These are phyloP conservation scores for Gadopsis bispinosus DNA, from an alignment of 2,797 vertebrate genomes.

Conservation along the genomic window DNA sequence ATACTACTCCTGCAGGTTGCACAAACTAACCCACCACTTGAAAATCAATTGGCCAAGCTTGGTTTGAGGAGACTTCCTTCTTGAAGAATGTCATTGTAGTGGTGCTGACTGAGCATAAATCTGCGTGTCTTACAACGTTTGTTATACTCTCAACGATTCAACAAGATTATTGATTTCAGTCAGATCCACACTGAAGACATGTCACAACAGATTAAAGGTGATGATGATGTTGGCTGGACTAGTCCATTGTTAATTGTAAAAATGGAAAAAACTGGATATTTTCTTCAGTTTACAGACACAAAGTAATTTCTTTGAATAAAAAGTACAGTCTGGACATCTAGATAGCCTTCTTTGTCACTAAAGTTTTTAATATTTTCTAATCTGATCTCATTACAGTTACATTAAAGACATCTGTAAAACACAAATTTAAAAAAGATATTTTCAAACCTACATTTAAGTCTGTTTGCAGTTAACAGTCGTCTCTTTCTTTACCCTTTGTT, in stretches of 20 bases:
- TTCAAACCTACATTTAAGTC: neutral
- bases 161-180: slow-evolving; percentile 12
- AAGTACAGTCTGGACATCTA: neutral
- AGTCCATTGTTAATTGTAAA: neutral
- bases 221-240: neutral
- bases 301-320: neutral
- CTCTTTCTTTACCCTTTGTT: neutral
- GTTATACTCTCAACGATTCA: neutral
- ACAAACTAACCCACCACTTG: slow-evolving; percentile 48
- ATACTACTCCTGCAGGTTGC: slow-evolving; percentile 24
- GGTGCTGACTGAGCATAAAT: slow-evolving; percentile 12
- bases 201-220: neutral
- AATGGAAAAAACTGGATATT: too few species aligned
- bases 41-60: slow-evolving; percentile 53
- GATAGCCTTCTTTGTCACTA: neutral
- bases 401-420: neutral
- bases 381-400: too few species aligned
- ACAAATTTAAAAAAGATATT: neutral
- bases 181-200: neutral
- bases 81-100: slow-evolving; percentile 31
- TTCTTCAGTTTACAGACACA: neutral
- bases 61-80: slow-evolving; percentile 26
- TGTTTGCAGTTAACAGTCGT: neutral
- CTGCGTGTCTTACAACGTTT: slow-evolving; percentile 13
- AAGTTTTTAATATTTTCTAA: too few species aligned